Evolutionary conservation across 1,140 invertebrate species (phyloP), one percentile per base, ranked within the genome.

Genomic region (Dryas iulia): DNA sequence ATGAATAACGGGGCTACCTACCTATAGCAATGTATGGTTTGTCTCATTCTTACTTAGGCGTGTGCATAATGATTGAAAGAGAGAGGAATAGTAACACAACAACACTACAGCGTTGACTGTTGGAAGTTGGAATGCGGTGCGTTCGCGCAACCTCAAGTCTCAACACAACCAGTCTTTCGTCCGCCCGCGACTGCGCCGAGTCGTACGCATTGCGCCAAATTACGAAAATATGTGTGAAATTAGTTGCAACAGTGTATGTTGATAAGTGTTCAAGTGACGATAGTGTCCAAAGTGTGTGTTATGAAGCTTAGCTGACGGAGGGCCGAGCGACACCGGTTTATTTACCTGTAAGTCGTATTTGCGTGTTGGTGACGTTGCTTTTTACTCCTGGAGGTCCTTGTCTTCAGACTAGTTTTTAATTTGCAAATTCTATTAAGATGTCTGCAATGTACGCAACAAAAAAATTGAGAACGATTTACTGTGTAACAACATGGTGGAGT

Each of bases 1-100:
- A 84, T 87, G 81, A 88, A 89, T 91, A 91, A 91, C 89, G 89
- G 89, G 81, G 76, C 83, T 87, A 84, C 81, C 83, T 89, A 86
- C 82, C 85, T 83, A 81, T 80, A 83, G 64, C 66, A 69, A 69
- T 56, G 72, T 70, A 33, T 69, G 67, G 62, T 69, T 53, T 26
- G 24, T 78, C 67, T 72, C 72, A 69, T 69, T 77, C 35, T 73
- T 56, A 35, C 57, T 18, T 58, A 14, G 12, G 6, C 14, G 7
- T 31, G 31, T 54, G 39, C n/a, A 11, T 61, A 26, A 67, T 14
- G 47, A 39, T 28, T 59, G 80, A 87, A 64, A 31, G 83, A 80
- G 86, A 88, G 14, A 68, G 71, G 53, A 64, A 73, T 73, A 78
- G 67, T 81, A 59, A 58, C 28, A 81, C 74, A 78, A 33, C 31